These are phyloP conservation scores for Pediacus dermestoides DNA, from an alignment of 2,888 invertebrate genomes.

Conservation along the genomic window DNA sequence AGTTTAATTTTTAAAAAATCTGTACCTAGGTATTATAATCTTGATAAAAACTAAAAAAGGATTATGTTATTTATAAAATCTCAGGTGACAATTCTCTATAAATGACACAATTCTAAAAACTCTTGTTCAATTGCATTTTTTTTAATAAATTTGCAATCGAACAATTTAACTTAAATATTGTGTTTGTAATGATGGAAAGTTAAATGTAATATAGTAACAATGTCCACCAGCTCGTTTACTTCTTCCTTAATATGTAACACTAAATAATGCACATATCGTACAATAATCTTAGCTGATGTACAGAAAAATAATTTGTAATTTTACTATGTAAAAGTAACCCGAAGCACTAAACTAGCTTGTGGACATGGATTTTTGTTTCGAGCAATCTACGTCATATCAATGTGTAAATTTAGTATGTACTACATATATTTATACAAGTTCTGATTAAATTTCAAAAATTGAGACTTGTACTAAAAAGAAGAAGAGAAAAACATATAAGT, in stretches of 20 bases:
- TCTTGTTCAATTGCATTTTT: slow-evolving; percentile 7
- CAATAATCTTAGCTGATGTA: slow-evolving; percentile 26
- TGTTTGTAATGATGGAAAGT: slow-evolving; percentile 20
- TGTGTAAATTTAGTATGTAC: slow-evolving; percentile 28
- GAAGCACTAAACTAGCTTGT: slow-evolving; percentile 11
- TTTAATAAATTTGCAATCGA: no score
- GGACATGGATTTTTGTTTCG: slow-evolving; percentile 31
- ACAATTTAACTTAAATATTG: slow-evolving; percentile 14
- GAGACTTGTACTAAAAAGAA: no score
- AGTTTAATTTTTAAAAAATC: slow-evolving; percentile 16
- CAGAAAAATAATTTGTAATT: slow-evolving; percentile 30
- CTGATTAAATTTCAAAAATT: no score
- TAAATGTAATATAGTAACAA: slow-evolving; percentile 16
- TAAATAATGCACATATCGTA: slow-evolving; percentile 41
- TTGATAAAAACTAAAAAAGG: no score
- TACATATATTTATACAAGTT: no score
- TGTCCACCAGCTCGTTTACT: slow-evolving; percentile 27
- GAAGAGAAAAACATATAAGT: no score
- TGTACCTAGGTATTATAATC: not conserved
- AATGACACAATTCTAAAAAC: slow-evolving; percentile 29
- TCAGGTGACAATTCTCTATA: slow-evolving; percentile 30
- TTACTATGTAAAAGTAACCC: slow-evolving; percentile 17
- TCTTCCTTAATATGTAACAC: slow-evolving; percentile 11
- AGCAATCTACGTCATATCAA: slow-evolving; percentile 36
- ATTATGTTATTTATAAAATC: slow-evolving; percentile 25